A percentile compares a stretch with the other conserved stretches of the same genome.
Evolutionary conservation across 2,797 vertebrate species (phyloP).

Genomic region (Paedocypris micromegethes): DNA sequence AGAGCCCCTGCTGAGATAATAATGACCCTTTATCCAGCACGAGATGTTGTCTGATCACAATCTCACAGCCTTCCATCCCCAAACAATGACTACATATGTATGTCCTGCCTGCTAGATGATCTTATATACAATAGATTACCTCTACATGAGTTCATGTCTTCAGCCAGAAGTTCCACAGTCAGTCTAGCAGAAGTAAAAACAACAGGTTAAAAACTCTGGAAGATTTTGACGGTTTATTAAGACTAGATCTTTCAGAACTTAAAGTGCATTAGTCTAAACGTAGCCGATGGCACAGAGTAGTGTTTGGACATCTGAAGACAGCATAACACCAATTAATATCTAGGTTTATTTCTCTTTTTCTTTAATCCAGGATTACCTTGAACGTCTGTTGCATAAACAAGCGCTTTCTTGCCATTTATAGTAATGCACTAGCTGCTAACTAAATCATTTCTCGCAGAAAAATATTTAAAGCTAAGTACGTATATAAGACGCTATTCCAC

Average conservation of each 20-base stretch:
- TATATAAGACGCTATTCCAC: not conserved
- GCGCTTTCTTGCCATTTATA: slow-evolving; percentile 9
- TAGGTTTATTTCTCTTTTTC: not conserved
- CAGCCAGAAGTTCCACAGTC: not conserved
- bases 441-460: slow-evolving; percentile 9
- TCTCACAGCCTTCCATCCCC: slow-evolving; percentile 35
- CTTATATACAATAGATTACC: slow-evolving; percentile 11
- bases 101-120: slow-evolving; percentile 10
- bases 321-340: not conserved
- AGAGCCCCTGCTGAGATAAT: slow-evolving; percentile 49
- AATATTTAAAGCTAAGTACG: slow-evolving; percentile 2
- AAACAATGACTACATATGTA: slow-evolving; percentile 31
- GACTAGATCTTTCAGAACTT: slow-evolving; percentile 1
- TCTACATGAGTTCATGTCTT: not conserved
- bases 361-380: slow-evolving; percentile 14
- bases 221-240: slow-evolving; percentile 6
- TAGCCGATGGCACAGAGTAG: not conserved
- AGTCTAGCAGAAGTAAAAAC: not conserved
- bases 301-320: slow-evolving; percentile 10
- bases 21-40: slow-evolving; percentile 41
- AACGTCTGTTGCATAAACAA: slow-evolving; percentile 12
- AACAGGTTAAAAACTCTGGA: not conserved
- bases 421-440: not conserved
- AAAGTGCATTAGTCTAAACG: slow-evolving; percentile 3
- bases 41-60: slow-evolving; percentile 42